Base-by-base conservation (phyloP, 2,113 vertebrate species). In the Laticauda colubrina region DNA sequence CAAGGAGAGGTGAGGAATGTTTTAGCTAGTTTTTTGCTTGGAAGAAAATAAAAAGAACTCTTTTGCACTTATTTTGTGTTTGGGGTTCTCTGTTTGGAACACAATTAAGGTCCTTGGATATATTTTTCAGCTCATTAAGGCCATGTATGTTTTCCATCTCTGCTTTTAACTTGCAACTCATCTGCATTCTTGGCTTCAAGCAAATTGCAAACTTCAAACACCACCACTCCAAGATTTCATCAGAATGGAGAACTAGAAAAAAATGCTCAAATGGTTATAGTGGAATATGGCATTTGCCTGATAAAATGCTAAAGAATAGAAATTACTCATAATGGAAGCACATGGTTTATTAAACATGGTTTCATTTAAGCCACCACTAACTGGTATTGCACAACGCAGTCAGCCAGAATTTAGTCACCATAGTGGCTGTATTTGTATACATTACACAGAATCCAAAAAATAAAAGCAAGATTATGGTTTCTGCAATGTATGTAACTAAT, bases 21-120 rank as follows among this genome's bases (percentile, higher is more conserved):
- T 88, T 90, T 88, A 85, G 87, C 21, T 53, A 21, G 34, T 88
- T 48, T 51, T 39, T 55, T 75, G 7, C 1, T 51, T 0, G 23
- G 85, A 94, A 85, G 87, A 94, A 93, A 54, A 9, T 95, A 21
- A 91, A 26, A 51, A 89, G 2, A 23, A 20, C 18, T 43, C 55
- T 75, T 90, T 24, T 9, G 9, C 56, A 85, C 45, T 51, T 24
- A 64, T 34, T 61, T 34, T 87, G 29, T 11, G 21, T 29, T 39
- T 7, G 0, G 34, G 92, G 81, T 48, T 48, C 18, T 61, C 85
- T 45, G 4, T 53, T 85, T 64, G 55, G 89, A n/a, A 91, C 6
- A 90, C 75, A 96, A 95, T 24, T 55, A 93, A 95, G 95, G 88
- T 51, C 45, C 93, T 91, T 69, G 2, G n/a, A 53, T 94, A 96